Evolutionary conservation across 2,797 vertebrate genomes (phyloP).

Genomic region (Crypturellus tataupa): DNA sequence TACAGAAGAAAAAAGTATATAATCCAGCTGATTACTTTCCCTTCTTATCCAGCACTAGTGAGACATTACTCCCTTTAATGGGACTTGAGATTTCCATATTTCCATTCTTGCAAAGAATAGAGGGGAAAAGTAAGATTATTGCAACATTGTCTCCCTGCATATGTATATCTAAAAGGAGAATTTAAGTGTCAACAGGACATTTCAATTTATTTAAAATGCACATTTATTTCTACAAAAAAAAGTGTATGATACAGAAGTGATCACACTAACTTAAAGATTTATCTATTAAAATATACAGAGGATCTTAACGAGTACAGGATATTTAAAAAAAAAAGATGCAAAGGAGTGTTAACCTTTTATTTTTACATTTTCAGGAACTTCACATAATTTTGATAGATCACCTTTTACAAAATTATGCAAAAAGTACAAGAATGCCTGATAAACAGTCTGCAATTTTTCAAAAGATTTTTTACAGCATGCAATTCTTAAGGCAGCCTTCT

Average conservation of each 20-base stretch:
- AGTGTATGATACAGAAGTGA: conserved; percentile 80
- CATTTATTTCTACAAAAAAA: conserved; percentile 87
- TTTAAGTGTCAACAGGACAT: conserved; percentile 79
- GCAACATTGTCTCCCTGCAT: conserved; percentile 11
- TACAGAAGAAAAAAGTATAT: conserved; percentile 50
- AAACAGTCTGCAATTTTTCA: conserved; percentile 84
- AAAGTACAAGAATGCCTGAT: conserved; percentile 85
- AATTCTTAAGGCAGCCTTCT: conserved; percentile 87
- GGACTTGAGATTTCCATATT: conserved; percentile 10
- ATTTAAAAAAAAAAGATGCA: conserved; percentile 85
- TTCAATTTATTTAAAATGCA: conserved; percentile 80
- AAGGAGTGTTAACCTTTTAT: conserved; percentile 84
- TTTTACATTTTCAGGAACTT: conserved; percentile 83
- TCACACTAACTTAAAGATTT: conserved; percentile 78
- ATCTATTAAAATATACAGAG: conserved; percentile 85
- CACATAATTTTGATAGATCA: conserved; percentile 85
- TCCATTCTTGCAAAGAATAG: background rate
- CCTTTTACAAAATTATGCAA: conserved; percentile 86
- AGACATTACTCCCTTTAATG: background rate
- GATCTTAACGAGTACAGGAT: conserved; percentile 78
- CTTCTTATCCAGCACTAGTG: conserved; percentile 16
- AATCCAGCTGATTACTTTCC: background rate
- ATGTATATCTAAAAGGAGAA: conserved; percentile 30
- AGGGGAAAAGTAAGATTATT: conserved; percentile 19
- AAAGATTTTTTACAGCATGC: conserved; percentile 86